A percentile compares a stretch with the other conserved stretches of the same genome.
Evolutionary conservation across 2,888 invertebrate species (phyloP).

Genomic region (Trachelus iudaicus): DNA sequence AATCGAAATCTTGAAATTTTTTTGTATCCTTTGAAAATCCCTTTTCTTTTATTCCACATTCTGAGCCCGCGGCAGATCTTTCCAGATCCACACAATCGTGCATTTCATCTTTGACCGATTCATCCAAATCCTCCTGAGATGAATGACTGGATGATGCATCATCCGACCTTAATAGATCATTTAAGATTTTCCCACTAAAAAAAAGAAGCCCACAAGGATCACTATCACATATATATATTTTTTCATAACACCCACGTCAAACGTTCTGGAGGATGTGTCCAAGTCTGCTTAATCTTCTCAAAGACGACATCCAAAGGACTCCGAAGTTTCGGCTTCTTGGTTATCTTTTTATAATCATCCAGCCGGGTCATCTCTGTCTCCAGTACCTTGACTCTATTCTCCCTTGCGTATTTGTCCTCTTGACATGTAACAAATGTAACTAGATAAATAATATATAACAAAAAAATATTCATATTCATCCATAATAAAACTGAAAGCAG

Average conservation of each 20-base stretch:
- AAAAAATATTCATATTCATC: too few species aligned
- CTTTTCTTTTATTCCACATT: neutral
- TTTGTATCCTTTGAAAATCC: neutral
- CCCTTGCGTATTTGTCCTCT: too few species aligned
- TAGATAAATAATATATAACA: neutral
- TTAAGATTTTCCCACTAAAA: neutral
- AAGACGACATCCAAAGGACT: slow-evolving; percentile 23
- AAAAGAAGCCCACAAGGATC: neutral
- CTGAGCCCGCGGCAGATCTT: neutral
- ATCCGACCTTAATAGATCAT: neutral
- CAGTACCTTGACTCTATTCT: neutral
- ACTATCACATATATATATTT: neutral
- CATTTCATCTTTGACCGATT: neutral
- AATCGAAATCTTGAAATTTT: neutral
- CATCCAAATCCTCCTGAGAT: neutral
- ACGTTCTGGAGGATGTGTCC: slow-evolving; percentile 22
- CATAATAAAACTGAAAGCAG: too few species aligned
- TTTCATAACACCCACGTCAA: slow-evolving; percentile 17
- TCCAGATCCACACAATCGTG: neutral
- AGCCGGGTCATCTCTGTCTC: neutral
- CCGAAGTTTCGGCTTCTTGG: neutral
- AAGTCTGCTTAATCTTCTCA: slow-evolving; percentile 23
- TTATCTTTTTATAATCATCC: neutral
- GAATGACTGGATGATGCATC: neutral
- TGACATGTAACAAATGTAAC: neutral